Percentiles rank a stretch among this genome's conserved stretches.
phyloP scores from a whole-genome alignment of 2,888 invertebrate species.

The Amitus sp. region DNA sequence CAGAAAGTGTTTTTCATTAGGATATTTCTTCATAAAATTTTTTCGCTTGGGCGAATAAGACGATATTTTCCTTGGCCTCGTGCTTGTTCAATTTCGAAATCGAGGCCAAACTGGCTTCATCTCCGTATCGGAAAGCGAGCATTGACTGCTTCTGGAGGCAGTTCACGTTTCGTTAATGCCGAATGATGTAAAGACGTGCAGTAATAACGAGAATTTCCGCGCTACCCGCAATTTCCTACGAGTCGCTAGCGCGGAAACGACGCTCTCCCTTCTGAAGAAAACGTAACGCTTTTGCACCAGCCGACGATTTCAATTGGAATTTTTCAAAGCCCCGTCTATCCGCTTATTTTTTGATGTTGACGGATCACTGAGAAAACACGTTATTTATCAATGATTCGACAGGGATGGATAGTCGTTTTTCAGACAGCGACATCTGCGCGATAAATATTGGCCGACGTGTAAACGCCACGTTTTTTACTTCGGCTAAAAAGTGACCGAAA shows the following conservation, averaged over 20 bases:
- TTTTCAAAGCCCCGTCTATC: neutral
- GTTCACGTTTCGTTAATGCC: slow-evolving; percentile 19
- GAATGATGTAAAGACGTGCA: slow-evolving; percentile 9
- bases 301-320: slow-evolving; percentile 1
- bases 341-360: slow-evolving; percentile 20
- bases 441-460: slow-evolving; percentile 33
- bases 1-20: no score
- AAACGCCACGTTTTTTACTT: slow-evolving; percentile 11
- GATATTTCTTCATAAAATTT: no score
- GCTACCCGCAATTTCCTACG: slow-evolving; percentile 7
- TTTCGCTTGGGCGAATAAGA: no score
- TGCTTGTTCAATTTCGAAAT: slow-evolving; percentile 17
- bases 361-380: slow-evolving; percentile 13
- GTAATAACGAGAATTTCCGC: slow-evolving; percentile 9
- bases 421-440: slow-evolving; percentile 27
- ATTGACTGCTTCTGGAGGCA: slow-evolving; percentile 21
- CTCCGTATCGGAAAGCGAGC: slow-evolving; percentile 10
- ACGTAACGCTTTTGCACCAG: neutral
- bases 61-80: no score
- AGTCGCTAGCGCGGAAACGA: neutral
- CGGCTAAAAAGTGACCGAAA: slow-evolving; percentile 23
- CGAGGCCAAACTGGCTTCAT: slow-evolving; percentile 9
- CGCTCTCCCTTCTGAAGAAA: neutral
- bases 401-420: slow-evolving; percentile 39
- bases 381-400: slow-evolving; percentile 38